Base-by-base conservation (phyloP, 2,113 vertebrate genomes). In the Varanus salvator region DNA sequence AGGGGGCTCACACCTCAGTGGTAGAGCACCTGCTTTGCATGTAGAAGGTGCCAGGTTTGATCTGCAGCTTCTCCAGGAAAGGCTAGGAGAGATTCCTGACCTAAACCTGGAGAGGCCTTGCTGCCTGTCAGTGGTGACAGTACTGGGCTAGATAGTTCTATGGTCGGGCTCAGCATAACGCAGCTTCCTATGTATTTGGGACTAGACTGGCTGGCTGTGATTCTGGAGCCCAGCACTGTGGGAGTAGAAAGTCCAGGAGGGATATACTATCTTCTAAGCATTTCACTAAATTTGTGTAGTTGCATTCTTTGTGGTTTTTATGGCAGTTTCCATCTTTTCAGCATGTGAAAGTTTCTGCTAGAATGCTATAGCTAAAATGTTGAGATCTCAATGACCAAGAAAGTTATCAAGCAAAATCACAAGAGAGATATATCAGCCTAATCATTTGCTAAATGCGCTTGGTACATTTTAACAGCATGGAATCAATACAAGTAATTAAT, bases 401-500 rank as follows among this genome's bases (percentile, higher is more conserved):
- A 95, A 91, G 52, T 89, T 11, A 60, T 21, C 77, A 57, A 89
- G 85, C 80, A 7, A 0, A 14, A 74, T 80, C 2, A 72, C 1
- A n/a, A 82, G 76, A 92, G 92, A n/a, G 38, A 93, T 85, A 54
- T 9, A 2, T 21, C 89, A 15, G n/a, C 0, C 0, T 89, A 48
- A 69, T 95, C 93, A 89, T 92, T 95, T 92, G 7, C 91, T 93
- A 93, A 93, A 89, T 83, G 57, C 57, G 74, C 80, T 11, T 92
- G 34, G 54, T 91, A 90, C 3, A 85, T 80, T 90, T 92, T 92
- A 76, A 87, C 60, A 93, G 68, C 66, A 91, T 23, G 7, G 34
- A 72, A 87, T 96, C 81, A 92, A 84, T 3, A 31, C 87, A 90
- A 92, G 14, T 81, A 89, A 71, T 80, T 92, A 50, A 44, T 90